These are phyloP conservation scores for Temnothorax rugatulus DNA, from an alignment of 2,888 invertebrate genomes.

Conservation along the genomic window DNA sequence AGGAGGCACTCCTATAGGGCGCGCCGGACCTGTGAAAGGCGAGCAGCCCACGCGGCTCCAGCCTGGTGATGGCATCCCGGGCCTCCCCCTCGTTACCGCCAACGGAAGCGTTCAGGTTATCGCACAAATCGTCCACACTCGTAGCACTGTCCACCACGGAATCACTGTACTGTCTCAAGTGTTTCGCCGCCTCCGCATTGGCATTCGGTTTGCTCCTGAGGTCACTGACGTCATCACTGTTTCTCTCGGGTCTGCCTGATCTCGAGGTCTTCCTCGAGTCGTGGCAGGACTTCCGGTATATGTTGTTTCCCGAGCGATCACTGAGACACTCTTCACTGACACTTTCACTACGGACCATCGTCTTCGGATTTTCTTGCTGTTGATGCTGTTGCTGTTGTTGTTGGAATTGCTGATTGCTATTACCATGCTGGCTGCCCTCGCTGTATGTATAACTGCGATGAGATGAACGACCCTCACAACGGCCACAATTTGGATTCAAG, in stretches of 20 bases:
- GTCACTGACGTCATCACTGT: slow-evolving; percentile 76
- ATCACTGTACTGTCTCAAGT: slow-evolving; percentile 83
- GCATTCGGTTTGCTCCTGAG: slow-evolving; percentile 67
- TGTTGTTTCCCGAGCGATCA: slow-evolving; percentile 67
- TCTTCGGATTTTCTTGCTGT: slow-evolving; percentile 70
- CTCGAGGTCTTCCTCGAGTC: slow-evolving; percentile 66
- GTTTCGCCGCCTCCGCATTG: slow-evolving; percentile 72
- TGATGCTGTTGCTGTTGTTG: slow-evolving; percentile 53
- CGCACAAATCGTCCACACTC: slow-evolving; percentile 75
- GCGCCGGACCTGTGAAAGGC: slow-evolving; percentile 78
- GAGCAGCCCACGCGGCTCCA: slow-evolving; percentile 81
- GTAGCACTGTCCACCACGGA: slow-evolving; percentile 80
- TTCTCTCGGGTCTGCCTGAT: slow-evolving; percentile 69
- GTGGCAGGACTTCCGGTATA: slow-evolving; percentile 62
- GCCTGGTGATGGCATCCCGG: slow-evolving; percentile 81
- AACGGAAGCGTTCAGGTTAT: slow-evolving; percentile 64
- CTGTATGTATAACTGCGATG: slow-evolving; percentile 80
- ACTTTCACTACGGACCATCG: slow-evolving; percentile 81
- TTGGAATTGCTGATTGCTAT: slow-evolving; percentile 57
- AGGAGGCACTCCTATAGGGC: slow-evolving; percentile 94
- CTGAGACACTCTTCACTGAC: slow-evolving; percentile 81
- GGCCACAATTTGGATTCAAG: slow-evolving; percentile 67
- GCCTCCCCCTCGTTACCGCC: slow-evolving; percentile 78
- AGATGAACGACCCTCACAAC: slow-evolving; percentile 75
- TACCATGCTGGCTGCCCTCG: slow-evolving; percentile 76